Evolutionary conservation across 2,888 invertebrate species (phyloP), one percentile per base, ranked within the genome.

Genomic region (Caenorhabditis panamensis): DNA sequence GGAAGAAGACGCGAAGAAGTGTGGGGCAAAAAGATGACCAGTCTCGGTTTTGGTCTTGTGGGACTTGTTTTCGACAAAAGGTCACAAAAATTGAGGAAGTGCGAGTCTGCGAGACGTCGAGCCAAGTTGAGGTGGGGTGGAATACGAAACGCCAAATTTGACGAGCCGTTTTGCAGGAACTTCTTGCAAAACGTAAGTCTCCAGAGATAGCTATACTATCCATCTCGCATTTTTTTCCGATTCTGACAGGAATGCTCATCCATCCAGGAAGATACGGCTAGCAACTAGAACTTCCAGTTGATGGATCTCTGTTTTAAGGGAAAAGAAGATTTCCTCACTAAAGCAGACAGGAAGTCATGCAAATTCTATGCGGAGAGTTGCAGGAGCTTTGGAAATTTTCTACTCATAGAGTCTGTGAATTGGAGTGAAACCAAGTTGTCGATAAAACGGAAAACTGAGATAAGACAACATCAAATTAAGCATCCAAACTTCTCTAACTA

Each of bases 31-130:
- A 41, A 41, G 41, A 44, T 36, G 28, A 26, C 28, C 61, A 44
- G 56, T 72, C 53, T 31, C 31, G 31, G 31, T 41, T 13, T 13
- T 11, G 6, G 41, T 41, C 41, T 22, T 54, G 5, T n/a, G 31
- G 54, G 47, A 67, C 22, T 41, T 24, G 31, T 62, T 53, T 71
- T 41, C 31, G 54, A 41, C 53, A 9, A 51, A 44, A 71, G 62
- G 71, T 44, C 62, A 41, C n/a, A 26, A 9, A 24, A 62, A 54
- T 51, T 28, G 62, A 71, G 62, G 71, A 71, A 71, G 54, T 62
- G 54, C 44, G 41, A 31, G 13, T 11, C n/a, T n/a, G n/a, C n/a
- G 13, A 13, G 41, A 22, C 18, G 22, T 2, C 26, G 37, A 16
- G 9, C 41, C 26, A 54, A 18, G 9, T 6, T 11, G 41, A 53